Conservation (phyloP, 2,113 vertebrate genomes). For the Pseudorasbora parva region DNA sequence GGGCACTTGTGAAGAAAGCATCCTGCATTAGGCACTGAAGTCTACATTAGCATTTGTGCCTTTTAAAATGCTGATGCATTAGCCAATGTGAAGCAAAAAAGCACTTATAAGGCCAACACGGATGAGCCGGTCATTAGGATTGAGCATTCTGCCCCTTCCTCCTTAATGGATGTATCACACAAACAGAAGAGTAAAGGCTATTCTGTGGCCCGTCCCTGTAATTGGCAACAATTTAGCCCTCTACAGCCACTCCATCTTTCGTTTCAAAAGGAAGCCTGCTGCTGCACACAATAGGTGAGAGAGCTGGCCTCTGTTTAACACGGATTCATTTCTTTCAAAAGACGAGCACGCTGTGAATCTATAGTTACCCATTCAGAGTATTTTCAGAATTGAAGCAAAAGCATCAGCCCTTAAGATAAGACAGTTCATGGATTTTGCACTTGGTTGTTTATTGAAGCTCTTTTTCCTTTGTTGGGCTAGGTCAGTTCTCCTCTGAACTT, state of each 20-base stretch:
- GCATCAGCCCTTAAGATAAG: slow-evolving; percentile 25
- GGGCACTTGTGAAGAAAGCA: slow-evolving; percentile 27
- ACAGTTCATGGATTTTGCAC: slow-evolving; percentile 2
- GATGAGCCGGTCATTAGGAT: slow-evolving; percentile 37
- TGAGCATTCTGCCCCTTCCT: slow-evolving; percentile 36
- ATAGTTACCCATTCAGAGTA: slow-evolving; percentile 38
- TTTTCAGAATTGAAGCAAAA: slow-evolving; percentile 17
- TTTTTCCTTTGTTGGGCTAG: neutral
- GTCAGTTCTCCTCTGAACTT: slow-evolving; percentile 1
- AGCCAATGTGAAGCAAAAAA: slow-evolving; percentile 41
- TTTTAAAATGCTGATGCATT: slow-evolving; percentile 49
- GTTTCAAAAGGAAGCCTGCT: slow-evolving; percentile 51
- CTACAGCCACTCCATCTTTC: slow-evolving; percentile 42
- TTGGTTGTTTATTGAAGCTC: slow-evolving; percentile 46
- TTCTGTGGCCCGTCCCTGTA: slow-evolving; percentile 22
- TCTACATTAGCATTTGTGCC: slow-evolving; percentile 48
- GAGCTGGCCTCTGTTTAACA: slow-evolving; percentile 50
- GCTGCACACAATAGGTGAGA: slow-evolving; percentile 46
- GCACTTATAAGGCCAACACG: slow-evolving; percentile 49
- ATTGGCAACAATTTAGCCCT: slow-evolving; percentile 45
- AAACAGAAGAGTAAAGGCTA: slow-evolving; percentile 51
- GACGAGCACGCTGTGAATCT: neutral
- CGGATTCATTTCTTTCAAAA: slow-evolving; percentile 42
- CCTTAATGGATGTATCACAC: slow-evolving; percentile 50
- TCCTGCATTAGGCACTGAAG: slow-evolving; percentile 38